Conservation (phyloP, 2,888 invertebrate species). For the Mesorhabditis spiculigera region DNA sequence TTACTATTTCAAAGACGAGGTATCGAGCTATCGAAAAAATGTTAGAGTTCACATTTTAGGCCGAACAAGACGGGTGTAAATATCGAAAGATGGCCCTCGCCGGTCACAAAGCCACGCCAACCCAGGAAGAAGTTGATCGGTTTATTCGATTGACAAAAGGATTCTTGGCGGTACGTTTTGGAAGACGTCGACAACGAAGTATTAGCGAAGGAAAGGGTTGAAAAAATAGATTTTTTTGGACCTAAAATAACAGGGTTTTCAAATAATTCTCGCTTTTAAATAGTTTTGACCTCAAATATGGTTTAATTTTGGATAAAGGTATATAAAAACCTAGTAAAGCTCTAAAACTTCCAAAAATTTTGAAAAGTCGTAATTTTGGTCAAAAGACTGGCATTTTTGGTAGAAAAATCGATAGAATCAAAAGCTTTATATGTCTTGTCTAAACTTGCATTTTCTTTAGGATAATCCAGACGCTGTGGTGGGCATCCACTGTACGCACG, state of each 20-base stretch:
- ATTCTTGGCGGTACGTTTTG: slow-evolving; percentile 27
- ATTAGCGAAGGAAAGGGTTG: too few relatives aligned
- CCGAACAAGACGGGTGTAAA: slow-evolving; percentile 59
- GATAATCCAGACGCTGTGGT: slow-evolving; percentile 42
- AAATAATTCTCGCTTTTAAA: too few relatives aligned
- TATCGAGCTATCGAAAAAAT: slow-evolving; percentile 59
- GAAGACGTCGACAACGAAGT: too few relatives aligned
- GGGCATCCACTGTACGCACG: slow-evolving; percentile 91
- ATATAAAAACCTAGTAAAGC: not conserved
- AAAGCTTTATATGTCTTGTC: not conserved
- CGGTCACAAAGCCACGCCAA: slow-evolving; percentile 84
- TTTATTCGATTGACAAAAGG: slow-evolving; percentile 86
- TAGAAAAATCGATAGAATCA: too few relatives aligned
- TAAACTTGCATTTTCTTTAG: slow-evolving; percentile 15
- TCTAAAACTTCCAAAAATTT: too few relatives aligned
- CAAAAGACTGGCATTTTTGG: too few relatives aligned
- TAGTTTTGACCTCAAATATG: too few relatives aligned
- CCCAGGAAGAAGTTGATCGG: slow-evolving; percentile 75
- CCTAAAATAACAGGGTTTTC: too few relatives aligned
- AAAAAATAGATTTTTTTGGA: too few relatives aligned
- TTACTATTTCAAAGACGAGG: slow-evolving; percentile 80
- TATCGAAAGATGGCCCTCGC: slow-evolving; percentile 72
- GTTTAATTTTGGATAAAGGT: too few relatives aligned
- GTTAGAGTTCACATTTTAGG: slow-evolving; percentile 22
- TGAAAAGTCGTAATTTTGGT: too few relatives aligned